These are phyloP conservation scores for Lepidurus packardi DNA, from an alignment of 1,140 invertebrate genomes.

Conservation along the genomic window DNA sequence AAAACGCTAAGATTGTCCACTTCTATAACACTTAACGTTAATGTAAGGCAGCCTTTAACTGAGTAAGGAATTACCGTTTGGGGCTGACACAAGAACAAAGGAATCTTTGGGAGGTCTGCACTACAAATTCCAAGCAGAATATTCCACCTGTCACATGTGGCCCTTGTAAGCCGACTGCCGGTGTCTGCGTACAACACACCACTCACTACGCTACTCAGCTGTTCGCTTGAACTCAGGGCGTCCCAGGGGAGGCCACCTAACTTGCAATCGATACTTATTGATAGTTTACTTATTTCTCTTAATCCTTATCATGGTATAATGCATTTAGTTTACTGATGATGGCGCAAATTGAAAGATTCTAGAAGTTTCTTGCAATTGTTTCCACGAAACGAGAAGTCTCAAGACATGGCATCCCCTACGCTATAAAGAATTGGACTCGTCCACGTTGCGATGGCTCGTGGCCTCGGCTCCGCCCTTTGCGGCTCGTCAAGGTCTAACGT, in stretches of 20 bases:
- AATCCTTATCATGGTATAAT: not conserved
- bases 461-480: constrained; percentile 10
- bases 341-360: too few species aligned
- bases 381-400: not conserved
- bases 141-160: not conserved
- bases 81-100: not conserved
- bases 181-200: constrained; percentile 7
- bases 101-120: not conserved
- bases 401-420: not conserved
- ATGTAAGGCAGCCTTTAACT: too few species aligned
- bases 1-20: too few species aligned
- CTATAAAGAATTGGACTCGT: not conserved
- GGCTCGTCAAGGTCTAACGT: constrained; percentile 14
- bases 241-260: not conserved
- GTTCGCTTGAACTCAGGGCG: not conserved
- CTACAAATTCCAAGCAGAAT: not conserved
- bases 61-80: not conserved
- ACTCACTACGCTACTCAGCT: constrained; percentile 13
- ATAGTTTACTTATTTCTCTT: not conserved
- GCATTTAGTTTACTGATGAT: too few species aligned
- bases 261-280: not conserved
- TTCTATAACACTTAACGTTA: too few species aligned
- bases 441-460: constrained; percentile 11
- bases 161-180: constrained; percentile 8
- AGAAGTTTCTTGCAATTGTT: not conserved